Evolutionary conservation across 1,140 invertebrate genomes (phyloP).

Genomic region (Drosophila repleta): DNA sequence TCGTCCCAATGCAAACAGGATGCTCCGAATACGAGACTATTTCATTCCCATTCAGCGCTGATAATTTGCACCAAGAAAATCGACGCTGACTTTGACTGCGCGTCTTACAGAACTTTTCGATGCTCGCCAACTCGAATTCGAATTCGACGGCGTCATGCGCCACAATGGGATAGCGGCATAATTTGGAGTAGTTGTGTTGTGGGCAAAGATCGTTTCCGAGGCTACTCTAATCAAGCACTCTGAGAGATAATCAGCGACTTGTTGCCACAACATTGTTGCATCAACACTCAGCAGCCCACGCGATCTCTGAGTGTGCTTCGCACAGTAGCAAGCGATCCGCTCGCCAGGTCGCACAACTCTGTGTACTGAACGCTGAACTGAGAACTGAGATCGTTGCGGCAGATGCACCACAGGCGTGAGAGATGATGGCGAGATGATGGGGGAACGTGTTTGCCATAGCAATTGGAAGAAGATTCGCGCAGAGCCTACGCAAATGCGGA

Average conservation of each 20-base stretch:
- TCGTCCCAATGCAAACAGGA: conserved; percentile 60
- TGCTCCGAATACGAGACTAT: conserved; percentile 51
- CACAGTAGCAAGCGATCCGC: conserved; percentile 60
- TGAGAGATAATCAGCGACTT: conserved; percentile 61
- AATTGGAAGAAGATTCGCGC: conserved; percentile 30
- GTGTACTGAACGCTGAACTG: neutral
- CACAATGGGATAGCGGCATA: conserved; percentile 58
- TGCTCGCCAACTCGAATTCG: no score
- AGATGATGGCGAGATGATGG: conserved; percentile 33
- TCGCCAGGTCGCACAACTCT: conserved; percentile 35
- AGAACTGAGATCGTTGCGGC: conserved; percentile 41
- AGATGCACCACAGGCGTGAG: conserved; percentile 63
- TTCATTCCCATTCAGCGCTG: conserved; percentile 57
- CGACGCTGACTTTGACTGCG: conserved; percentile 24
- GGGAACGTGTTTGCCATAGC: conserved; percentile 62
- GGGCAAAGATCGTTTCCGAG: conserved; percentile 42
- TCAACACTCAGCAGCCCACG: conserved; percentile 52
- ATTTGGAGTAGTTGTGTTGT: conserved; percentile 50
- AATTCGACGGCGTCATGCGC: conserved; percentile 60
- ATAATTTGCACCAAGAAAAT: conserved; percentile 62
- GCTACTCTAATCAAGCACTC: conserved; percentile 48
- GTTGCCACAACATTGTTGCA: conserved; percentile 64
- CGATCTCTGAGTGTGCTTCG: conserved; percentile 41
- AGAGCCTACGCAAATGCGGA: conserved; percentile 49
- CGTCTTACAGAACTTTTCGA: conserved; percentile 41